Evolutionary conservation across 2,888 invertebrate genomes (phyloP).

Genomic region (Eudemis profundana): DNA sequence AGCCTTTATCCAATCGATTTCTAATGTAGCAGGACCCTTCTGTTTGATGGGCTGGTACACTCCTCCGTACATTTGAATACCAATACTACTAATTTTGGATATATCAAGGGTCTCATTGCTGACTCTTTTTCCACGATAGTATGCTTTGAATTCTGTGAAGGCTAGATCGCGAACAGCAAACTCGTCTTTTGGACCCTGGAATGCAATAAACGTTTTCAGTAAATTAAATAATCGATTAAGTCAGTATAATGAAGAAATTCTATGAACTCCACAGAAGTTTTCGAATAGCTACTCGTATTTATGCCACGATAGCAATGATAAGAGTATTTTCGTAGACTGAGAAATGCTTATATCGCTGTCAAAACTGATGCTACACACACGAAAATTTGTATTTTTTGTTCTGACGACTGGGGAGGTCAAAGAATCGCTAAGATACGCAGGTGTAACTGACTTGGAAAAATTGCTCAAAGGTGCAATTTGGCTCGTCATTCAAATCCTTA

Average conservation of each 20-base stretch:
- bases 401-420: no score
- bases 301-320: no score
- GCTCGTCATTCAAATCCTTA: slow-evolving; percentile 83
- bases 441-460: slow-evolving; percentile 75
- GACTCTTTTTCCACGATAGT: slow-evolving; percentile 85
- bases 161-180: slow-evolving; percentile 83
- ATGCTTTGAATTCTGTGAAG: slow-evolving; percentile 86
- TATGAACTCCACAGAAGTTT: no score
- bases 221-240: background rate
- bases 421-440: background rate
- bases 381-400: no score
- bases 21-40: slow-evolving; percentile 86
- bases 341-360: no score
- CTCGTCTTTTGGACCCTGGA: slow-evolving; percentile 82
- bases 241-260: no score
- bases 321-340: no score
- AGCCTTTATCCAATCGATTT: slow-evolving; percentile 86
- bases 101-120: slow-evolving; percentile 84
- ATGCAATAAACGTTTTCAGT: slow-evolving; percentile 46
- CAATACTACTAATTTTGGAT: slow-evolving; percentile 85
- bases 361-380: no score
- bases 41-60: slow-evolving; percentile 87
- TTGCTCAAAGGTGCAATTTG: slow-evolving; percentile 87
- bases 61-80: slow-evolving; percentile 88
- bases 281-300: no score